Base-by-base conservation (phyloP, 1,140 invertebrate species). In the Teleogryllus occipitalis region DNA sequence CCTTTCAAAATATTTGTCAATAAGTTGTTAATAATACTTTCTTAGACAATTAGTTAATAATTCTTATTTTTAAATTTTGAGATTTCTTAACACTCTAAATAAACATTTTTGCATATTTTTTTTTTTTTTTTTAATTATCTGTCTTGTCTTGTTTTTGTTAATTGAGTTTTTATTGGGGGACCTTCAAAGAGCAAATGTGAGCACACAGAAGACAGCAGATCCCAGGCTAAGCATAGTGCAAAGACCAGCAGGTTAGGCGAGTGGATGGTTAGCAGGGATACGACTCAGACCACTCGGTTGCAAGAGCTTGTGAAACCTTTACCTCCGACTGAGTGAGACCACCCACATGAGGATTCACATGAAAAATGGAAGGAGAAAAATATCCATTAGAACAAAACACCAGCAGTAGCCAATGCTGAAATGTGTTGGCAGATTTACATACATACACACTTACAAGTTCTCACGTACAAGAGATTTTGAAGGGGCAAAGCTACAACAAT, bases 321-420 rank as follows among this genome's bases (percentile, higher is more conserved):
- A 65, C 54, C 54, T 65, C 54, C 54, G 54, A 65, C 54, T 65
- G 54, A 65, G 54, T 14, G 54, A 65, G 54, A 65, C 18, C 54
- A 65, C 54, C 54, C 54, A 65, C 54, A 65, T 65, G 54, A 65
- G 18, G 54, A 65, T 65, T 65, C 54, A 65, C 54, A 65, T 65
- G 54, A 65, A 65, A 65, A 65, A 65, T 65, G 54, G 54, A 65
- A 65, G 54, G 54, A 65, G 54, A 65, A 65, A 65, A 65, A 65
- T 65, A 65, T 65, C 54, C 54, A 65, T 65, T 65, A 65, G 54
- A 65, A 65, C 54, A 65, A 10, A 65, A 65, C 54, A 65, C 54
- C 54, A 65, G 10, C 54, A 65, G 54, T 65, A 18, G 18, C 10
- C 54, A 65, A 65, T 65, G 10, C 54, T 65, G 54, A 14, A 65